phyloP scores from a whole-genome alignment of 2,888 invertebrate species.

The Caenorhabditis drosophilae region DNA sequence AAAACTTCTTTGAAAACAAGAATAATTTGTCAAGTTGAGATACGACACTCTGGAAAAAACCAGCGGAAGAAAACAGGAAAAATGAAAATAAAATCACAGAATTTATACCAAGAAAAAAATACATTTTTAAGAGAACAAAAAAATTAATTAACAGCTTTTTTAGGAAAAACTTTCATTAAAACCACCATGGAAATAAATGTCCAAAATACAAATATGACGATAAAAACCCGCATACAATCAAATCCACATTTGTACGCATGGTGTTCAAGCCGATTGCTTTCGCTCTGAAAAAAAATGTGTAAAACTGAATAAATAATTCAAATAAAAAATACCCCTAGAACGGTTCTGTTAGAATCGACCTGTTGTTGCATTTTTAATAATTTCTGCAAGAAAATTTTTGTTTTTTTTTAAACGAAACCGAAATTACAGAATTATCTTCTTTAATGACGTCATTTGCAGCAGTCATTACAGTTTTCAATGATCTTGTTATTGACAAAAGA shows the following conservation, averaged over 20 bases:
- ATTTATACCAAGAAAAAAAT: not conserved
- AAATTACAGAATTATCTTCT: slow-evolving; percentile 81
- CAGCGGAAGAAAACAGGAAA: too few species aligned
- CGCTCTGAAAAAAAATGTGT: slow-evolving; percentile 24
- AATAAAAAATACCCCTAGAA: slow-evolving; percentile 34
- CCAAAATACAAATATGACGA: slow-evolving; percentile 59
- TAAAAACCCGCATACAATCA: slow-evolving; percentile 60
- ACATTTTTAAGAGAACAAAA: slow-evolving; percentile 5
- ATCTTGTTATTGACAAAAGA: slow-evolving; percentile 86
- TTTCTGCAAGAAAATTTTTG: slow-evolving; percentile 27
- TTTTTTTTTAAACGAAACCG: slow-evolving; percentile 7
- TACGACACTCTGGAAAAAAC: too few species aligned
- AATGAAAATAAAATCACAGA: not conserved
- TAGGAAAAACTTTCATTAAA: slow-evolving; percentile 53
- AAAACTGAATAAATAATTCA: slow-evolving; percentile 1
- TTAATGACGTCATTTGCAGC: slow-evolving; percentile 87
- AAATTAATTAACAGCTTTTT: slow-evolving; percentile 15
- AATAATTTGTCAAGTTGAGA: too few species aligned
- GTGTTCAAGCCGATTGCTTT: slow-evolving; percentile 53
- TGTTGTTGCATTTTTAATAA: slow-evolving; percentile 52
- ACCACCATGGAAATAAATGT: slow-evolving; percentile 51
- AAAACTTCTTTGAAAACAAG: not conserved
- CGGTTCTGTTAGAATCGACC: slow-evolving; percentile 50
- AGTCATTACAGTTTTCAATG: slow-evolving; percentile 86
- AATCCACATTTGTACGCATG: slow-evolving; percentile 62